Conservation (phyloP, 2,113 vertebrate species). For the Lutjanus erythropterus region DNA sequence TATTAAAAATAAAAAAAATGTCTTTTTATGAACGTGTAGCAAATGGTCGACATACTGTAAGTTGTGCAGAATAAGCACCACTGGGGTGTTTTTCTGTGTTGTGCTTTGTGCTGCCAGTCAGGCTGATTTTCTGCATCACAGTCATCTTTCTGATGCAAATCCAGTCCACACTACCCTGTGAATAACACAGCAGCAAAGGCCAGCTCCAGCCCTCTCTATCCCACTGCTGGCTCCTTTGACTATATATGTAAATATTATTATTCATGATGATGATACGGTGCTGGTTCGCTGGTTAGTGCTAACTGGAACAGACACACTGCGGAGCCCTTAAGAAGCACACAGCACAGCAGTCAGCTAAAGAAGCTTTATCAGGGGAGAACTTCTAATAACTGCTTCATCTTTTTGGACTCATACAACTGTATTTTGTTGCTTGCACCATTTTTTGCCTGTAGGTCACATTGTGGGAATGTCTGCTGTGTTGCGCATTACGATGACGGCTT, state of each 20-base stretch:
- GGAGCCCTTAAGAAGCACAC: slow-evolving; percentile 37
- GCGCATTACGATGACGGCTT: neutral
- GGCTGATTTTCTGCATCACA: slow-evolving; percentile 24
- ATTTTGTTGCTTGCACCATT: slow-evolving; percentile 12
- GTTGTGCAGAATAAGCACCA: neutral
- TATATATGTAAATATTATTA: slow-evolving; percentile 46
- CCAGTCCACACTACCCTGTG: slow-evolving; percentile 2
- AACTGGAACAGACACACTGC: slow-evolving; percentile 49
- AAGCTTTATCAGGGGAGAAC: slow-evolving; percentile 24
- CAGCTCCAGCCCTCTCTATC: slow-evolving; percentile 1
- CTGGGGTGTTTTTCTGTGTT: neutral
- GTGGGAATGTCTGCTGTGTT: slow-evolving; percentile 12
- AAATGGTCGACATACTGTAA: neutral
- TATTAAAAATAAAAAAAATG: neutral
- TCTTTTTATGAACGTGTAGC: neutral
- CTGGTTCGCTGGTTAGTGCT: slow-evolving; percentile 48
- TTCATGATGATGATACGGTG: slow-evolving; percentile 48
- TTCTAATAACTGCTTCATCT: slow-evolving; percentile 31
- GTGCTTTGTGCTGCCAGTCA: slow-evolving; percentile 21
- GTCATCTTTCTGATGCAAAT: slow-evolving; percentile 20
- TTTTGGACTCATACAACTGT: slow-evolving; percentile 9
- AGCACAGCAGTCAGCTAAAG: slow-evolving; percentile 20
- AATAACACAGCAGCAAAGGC: slow-evolving; percentile 19
- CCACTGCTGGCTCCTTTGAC: slow-evolving; percentile 34
- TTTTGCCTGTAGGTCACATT: neutral